These are phyloP conservation scores for Bambusicola thoracicus DNA, from an alignment of 2,113 vertebrate genomes.

Conservation along the genomic window DNA sequence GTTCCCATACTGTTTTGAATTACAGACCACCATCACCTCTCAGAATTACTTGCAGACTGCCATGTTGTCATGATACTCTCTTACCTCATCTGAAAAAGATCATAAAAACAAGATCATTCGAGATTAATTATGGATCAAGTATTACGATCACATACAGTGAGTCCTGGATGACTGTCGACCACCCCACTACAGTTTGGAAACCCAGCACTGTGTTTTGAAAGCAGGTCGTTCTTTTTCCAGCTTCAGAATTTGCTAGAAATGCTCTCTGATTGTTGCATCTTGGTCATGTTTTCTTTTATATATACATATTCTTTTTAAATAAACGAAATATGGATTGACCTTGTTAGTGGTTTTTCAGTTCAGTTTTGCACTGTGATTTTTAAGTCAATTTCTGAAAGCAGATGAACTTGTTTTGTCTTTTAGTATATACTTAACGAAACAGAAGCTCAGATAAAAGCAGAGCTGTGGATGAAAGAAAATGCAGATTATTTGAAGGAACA, in stretches of 20 bases:
- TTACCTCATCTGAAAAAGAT: conserved; percentile 9
- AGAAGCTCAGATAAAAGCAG: conserved; percentile 92
- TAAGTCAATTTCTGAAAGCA: conserved; percentile 31
- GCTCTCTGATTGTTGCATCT: not conserved
- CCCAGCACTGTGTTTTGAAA: not conserved
- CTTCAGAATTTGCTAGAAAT: not conserved
- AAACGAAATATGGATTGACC: not conserved
- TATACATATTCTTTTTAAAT: not conserved
- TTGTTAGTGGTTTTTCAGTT: not conserved
- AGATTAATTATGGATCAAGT: conserved; percentile 12
- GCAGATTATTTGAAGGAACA: conserved; percentile 95
- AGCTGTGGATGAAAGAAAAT: conserved; percentile 96
- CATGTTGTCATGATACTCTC: not conserved
- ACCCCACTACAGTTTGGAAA: not conserved
- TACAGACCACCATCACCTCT: conserved; percentile 37
- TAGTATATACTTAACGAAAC: conserved; percentile 94
- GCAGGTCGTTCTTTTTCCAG: not conserved
- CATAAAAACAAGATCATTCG: not conserved
- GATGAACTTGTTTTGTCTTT: conserved; percentile 37
- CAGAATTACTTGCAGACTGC: conserved; percentile 40
- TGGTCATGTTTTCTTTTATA: not conserved
- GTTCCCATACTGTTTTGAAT: conserved; percentile 37
- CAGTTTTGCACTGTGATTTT: not conserved
- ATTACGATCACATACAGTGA: not conserved
- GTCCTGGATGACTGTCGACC: not conserved